These are phyloP conservation scores for Premnoplex brunnescens DNA, from an alignment of 2,797 vertebrate species.

Conservation along the genomic window DNA sequence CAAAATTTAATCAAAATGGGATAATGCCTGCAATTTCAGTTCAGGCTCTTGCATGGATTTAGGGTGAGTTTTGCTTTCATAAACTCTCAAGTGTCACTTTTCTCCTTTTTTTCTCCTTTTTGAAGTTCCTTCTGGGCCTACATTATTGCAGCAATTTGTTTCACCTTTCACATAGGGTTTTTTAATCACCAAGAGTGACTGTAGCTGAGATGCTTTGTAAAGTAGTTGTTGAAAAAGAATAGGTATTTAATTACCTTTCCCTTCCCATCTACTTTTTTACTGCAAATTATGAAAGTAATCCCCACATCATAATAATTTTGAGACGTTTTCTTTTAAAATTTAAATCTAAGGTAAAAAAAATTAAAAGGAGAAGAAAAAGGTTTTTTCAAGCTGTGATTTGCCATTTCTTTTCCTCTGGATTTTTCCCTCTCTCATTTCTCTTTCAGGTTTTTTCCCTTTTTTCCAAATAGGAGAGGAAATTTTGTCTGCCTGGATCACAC, in stretches of 20 bases:
- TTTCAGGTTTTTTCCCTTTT: neutral
- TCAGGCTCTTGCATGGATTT: neutral
- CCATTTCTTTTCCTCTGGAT: neutral
- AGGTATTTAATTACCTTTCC: slow-evolving; percentile 15
- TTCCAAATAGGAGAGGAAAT: neutral
- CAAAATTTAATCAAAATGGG: slow-evolving; percentile 43
- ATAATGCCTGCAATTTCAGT: slow-evolving; percentile 24
- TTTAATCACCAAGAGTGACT: neutral
- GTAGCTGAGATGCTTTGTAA: neutral
- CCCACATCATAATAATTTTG: neutral
- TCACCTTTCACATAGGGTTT: neutral
- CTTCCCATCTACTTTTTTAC: neutral
- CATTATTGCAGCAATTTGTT: slow-evolving; percentile 22
- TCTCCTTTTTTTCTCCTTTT: neutral
- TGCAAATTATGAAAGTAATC: slow-evolving; percentile 1
- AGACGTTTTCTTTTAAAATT: neutral
- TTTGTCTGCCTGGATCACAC: neutral
- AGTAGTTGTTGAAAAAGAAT: neutral
- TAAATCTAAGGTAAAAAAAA: neutral
- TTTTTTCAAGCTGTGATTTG: neutral
- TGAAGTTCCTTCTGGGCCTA: slow-evolving; percentile 1
- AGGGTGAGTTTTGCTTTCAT: slow-evolving; percentile 10
- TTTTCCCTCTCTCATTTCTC: neutral
- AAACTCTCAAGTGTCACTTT: neutral
- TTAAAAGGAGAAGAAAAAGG: no score